phyloP scores from a whole-genome alignment of 2,797 vertebrate genomes.

The Sebastes vulpes region DNA sequence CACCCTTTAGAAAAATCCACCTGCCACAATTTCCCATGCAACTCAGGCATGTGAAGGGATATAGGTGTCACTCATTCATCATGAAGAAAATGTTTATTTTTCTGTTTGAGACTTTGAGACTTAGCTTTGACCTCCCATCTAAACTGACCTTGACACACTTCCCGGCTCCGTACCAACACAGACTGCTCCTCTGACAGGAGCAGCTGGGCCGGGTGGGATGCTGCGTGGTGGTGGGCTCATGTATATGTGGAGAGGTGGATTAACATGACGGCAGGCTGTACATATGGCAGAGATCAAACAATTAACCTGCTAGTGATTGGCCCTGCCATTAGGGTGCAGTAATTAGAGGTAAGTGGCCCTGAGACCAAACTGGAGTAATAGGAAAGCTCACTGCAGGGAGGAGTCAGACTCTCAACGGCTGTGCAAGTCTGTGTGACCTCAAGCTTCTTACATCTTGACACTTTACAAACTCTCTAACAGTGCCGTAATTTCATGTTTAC shows the following conservation, averaged over 20 bases:
- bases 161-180: not conserved
- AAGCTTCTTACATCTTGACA: conserved; percentile 14
- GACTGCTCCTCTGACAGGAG: conserved; percentile 31
- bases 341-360: conserved; percentile 82
- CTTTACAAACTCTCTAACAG: conserved; percentile 6
- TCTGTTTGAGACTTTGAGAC: not conserved
- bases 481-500: not conserved
- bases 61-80: not conserved
- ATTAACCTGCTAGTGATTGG: conserved; percentile 87
- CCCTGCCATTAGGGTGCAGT: conserved; percentile 76
- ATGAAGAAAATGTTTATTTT: not conserved
- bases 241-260: conserved; percentile 60
- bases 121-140: conserved; percentile 4
- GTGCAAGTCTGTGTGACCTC: conserved; percentile 38
- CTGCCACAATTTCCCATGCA: not conserved
- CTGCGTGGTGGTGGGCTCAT: not conserved
- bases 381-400: conserved; percentile 46
- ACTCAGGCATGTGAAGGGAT: not conserved
- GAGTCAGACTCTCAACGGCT: conserved; percentile 54
- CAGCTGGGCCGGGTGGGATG: conserved; percentile 36
- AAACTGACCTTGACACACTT: conserved; percentile 65
- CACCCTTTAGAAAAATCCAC: too few species aligned
- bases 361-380: conserved; percentile 65
- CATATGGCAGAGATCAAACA: conserved; percentile 89
- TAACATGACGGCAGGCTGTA: conserved; percentile 69